Base-by-base conservation (phyloP, 1,140 invertebrate species). In the Lordiphosa collinella region DNA sequence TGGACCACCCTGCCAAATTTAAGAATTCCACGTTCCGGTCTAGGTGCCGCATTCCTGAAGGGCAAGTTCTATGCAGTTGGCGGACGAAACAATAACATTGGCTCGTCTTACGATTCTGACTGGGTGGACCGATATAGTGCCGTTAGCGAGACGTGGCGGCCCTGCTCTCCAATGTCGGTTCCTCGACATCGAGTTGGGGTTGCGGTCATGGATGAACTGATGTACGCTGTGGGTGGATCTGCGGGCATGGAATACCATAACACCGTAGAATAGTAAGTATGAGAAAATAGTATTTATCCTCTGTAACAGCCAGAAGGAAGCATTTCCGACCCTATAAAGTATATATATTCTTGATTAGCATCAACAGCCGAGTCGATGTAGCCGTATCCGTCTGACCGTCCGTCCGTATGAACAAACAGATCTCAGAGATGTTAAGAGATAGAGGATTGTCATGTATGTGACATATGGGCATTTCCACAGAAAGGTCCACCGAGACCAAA, bases 171-270 rank as follows among this genome's bases (percentile, higher is more conserved):
- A 4, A 97, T 97, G 95, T 93, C 94, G 11, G 93, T 94, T 29
- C 93, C 96, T 0, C 91, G 96, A 47, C 96, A 97, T 90, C 92
- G 96, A 62, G 94, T 97, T 4, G 96, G 96, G 11, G 95, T 97
- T 11, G 95, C 95, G n/a, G 95, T 96, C 9, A 95, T 98, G 92
- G 96, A 98, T 88, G 95, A 94, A 31, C 90, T 96, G 38, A 90
- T 98, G 40, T 98, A 98, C 88, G 96, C 96, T 25, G 94, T 97
- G 4, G 96, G 96, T 48, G 97, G 97, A 2, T 96, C 95, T 13
- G 93, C 95, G 8, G 95, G 94, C 10, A 91, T 92, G 1, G 93
- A 94, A 69, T 95, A 95, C 89, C 96, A 97, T 78, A 94, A 93
- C 74, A 94, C 94, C 44, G 96, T 96, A n/a, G 96, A 97, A 92